phyloP scores from a whole-genome alignment of 2,797 vertebrate genomes.

The Nasua narica region DNA sequence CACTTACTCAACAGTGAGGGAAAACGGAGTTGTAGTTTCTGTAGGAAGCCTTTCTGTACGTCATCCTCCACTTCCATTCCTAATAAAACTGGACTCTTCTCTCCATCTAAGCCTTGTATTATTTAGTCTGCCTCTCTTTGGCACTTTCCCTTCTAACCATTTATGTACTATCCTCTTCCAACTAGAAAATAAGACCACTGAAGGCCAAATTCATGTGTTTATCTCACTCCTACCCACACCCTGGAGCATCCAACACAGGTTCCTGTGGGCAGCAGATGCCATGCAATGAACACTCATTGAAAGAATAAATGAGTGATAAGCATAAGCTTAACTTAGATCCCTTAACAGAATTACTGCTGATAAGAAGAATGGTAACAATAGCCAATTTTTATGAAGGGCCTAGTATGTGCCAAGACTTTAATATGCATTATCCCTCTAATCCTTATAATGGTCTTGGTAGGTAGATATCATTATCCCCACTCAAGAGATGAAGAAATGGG shows the following conservation, averaged over 20 bases:
- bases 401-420: conserved; percentile 20
- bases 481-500: not conserved
- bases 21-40: not conserved
- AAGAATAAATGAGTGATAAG: not conserved
- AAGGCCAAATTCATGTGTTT: not conserved
- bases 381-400: conserved; percentile 7
- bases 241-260: not conserved
- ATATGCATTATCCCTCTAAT: conserved; percentile 5
- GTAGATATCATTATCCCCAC: conserved; percentile 9
- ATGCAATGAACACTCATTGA: not conserved
- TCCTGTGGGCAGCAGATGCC: not conserved
- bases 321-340: not conserved
- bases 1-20: not conserved
- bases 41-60: not conserved
- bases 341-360: not conserved
- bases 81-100: not conserved
- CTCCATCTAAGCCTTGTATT: not conserved
- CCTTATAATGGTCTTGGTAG: not conserved
- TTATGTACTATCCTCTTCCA: not conserved
- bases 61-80: not conserved
- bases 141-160: not conserved
- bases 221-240: not conserved
- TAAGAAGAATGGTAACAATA: not conserved
- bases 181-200: not conserved
- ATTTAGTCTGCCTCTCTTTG: not conserved